Conservation (phyloP, 2,797 vertebrate genomes). For the Lerista edwardsae region DNA sequence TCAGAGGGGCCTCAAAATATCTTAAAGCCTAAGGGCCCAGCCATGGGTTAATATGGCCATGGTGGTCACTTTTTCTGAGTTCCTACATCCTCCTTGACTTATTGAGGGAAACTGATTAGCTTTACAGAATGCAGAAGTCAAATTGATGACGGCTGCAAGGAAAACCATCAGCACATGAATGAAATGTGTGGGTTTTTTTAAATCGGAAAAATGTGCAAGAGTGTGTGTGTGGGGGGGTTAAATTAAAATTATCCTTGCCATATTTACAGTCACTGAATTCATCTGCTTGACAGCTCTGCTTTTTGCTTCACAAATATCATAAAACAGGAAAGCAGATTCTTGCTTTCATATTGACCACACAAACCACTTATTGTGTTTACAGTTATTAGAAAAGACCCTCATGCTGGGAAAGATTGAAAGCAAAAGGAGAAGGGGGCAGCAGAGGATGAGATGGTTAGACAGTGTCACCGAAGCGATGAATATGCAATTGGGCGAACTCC, state of each 20-base stretch:
- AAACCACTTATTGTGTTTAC: not conserved
- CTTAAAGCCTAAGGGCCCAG: no score
- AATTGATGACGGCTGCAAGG: not conserved
- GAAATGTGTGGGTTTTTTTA: not conserved
- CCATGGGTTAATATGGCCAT: no score
- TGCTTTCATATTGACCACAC: constrained; percentile 14
- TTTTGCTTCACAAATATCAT: not conserved
- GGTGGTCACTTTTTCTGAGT: not conserved
- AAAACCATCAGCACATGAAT: not conserved
- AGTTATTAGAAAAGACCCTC: no score
- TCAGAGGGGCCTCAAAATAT: no score
- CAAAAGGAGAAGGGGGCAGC: no score
- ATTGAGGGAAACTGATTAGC: not conserved
- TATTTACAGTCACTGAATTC: not conserved
- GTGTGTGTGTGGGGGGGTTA: no score
- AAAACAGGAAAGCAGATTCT: not conserved
- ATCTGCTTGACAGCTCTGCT: not conserved
- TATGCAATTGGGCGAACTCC: no score
- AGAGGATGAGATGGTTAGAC: no score
- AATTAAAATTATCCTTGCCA: not conserved
- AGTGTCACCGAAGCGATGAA: no score
- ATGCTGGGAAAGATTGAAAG: no score
- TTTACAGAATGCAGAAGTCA: not conserved
- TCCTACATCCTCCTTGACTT: not conserved
- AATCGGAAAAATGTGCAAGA: not conserved